Percentiles rank a stretch among this genome's conserved stretches.
These are phyloP conservation scores for Phenganax stokvisi DNA, from an alignment of 92 coral and sea anemone genomes.

Conservation along the genomic window DNA sequence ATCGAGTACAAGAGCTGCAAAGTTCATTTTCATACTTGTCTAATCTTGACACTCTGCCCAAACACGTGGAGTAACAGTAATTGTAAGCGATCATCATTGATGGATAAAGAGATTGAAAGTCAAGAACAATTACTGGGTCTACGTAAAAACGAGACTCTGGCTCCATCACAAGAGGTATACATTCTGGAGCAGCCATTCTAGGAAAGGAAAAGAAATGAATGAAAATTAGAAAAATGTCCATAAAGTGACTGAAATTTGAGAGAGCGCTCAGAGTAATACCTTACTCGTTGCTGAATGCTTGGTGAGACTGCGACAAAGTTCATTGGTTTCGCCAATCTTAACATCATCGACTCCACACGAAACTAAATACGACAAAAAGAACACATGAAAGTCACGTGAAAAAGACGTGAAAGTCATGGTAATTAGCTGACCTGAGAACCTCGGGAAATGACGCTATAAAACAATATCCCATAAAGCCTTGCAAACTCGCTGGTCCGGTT, in stretches of 20 bases:
- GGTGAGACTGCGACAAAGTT: slow-evolving; percentile 86
- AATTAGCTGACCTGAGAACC: slow-evolving; percentile 79
- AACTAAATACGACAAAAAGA: slow-evolving; percentile 45
- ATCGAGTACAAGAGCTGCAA: too few relatives aligned
- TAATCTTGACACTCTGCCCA: slow-evolving; percentile 80
- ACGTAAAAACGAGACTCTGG: slow-evolving; percentile 94
- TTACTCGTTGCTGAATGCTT: slow-evolving; percentile 77
- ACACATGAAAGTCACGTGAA: neutral
- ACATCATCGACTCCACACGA: slow-evolving; percentile 99
- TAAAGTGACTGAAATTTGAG: neutral
- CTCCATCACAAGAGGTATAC: slow-evolving; percentile 88
- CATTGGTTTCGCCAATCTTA: slow-evolving; percentile 94
- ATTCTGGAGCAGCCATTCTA: slow-evolving; percentile 95
- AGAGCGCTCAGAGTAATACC: slow-evolving; percentile 47
- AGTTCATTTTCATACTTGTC: slow-evolving; percentile 63
- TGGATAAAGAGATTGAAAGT: slow-evolving; percentile 95
- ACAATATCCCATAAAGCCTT: slow-evolving; percentile 94
- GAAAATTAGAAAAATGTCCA: neutral
- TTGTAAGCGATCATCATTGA: slow-evolving; percentile 94
- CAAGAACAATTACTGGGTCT: slow-evolving; percentile 92
- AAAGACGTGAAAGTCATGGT: neutral
- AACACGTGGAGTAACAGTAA: slow-evolving; percentile 95
- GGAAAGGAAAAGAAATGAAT: neutral
- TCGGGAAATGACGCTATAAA: slow-evolving; percentile 84
- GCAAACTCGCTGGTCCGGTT: slow-evolving; percentile 98